Conservation (phyloP, 2,797 vertebrate genomes). For the Xiphophorus birchmanni region DNA sequence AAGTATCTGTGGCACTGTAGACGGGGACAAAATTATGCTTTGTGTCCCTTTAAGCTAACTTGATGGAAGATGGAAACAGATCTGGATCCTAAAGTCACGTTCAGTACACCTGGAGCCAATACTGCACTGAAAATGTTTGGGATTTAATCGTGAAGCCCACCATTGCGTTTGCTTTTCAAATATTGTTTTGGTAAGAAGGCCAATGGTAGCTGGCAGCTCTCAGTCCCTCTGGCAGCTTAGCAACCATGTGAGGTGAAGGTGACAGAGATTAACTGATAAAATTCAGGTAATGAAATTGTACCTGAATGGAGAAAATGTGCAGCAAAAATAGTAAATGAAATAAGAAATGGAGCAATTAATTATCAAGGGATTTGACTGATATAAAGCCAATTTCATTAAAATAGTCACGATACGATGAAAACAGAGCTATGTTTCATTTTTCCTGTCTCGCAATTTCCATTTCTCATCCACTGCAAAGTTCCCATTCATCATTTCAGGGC, state of each 20-base stretch:
- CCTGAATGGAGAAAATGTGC: neutral
- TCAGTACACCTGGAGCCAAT: neutral
- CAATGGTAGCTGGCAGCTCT: neutral
- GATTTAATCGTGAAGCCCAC: neutral
- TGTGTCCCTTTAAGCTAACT: neutral
- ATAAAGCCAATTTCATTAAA: constrained; percentile 17
- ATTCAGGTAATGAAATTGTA: constrained; percentile 9
- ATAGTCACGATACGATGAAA: constrained; percentile 7
- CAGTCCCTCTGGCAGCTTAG: neutral
- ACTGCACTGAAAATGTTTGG: neutral
- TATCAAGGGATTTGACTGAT: neutral
- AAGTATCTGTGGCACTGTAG: neutral
- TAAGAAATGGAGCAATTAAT: constrained; percentile 10
- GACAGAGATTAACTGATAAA: neutral
- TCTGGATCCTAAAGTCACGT: neutral
- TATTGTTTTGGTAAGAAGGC: neutral
- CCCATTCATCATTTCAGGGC: constrained; percentile 22
- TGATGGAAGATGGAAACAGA: neutral
- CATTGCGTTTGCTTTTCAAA: neutral
- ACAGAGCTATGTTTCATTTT: constrained; percentile 16
- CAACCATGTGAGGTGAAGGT: neutral
- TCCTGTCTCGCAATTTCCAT: constrained; percentile 4
- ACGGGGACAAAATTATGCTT: neutral
- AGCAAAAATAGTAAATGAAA: constrained; percentile 10
- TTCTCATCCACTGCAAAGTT: constrained; percentile 16